Percentiles rank a stretch among this genome's conserved stretches.
phyloP scores from a whole-genome alignment of 2,888 invertebrate species.

The Ichneumon xanthorius region DNA sequence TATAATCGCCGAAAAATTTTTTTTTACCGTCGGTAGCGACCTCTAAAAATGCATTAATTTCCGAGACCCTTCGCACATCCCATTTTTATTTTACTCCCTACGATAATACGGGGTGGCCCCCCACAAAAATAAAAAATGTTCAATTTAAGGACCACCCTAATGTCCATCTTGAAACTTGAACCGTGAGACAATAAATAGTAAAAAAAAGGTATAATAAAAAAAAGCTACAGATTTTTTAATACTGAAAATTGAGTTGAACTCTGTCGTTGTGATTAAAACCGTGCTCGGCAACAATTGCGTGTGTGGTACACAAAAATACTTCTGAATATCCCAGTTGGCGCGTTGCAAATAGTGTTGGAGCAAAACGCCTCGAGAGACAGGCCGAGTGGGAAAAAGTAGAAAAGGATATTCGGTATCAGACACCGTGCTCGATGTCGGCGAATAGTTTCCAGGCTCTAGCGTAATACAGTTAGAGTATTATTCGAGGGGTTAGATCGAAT shows the following conservation, averaged over 20 bases:
- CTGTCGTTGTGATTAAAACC: constrained; percentile 1
- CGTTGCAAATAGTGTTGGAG: neutral
- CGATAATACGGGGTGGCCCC: too few species aligned
- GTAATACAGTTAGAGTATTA: constrained; percentile 55
- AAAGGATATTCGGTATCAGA: constrained; percentile 58
- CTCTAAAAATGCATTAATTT: too few species aligned
- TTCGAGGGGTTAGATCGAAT: constrained; percentile 48
- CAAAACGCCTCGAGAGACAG: constrained; percentile 34
- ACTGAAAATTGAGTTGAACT: neutral
- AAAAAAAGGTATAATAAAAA: neutral
- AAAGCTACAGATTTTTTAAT: neutral
- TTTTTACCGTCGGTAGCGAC: too few species aligned
- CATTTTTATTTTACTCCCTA: too few species aligned
- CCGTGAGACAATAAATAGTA: neutral
- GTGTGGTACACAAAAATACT: constrained; percentile 19
- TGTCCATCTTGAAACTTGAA: too few species aligned
- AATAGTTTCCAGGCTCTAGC: constrained; percentile 50
- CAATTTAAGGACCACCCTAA: too few species aligned
- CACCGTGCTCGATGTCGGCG: constrained; percentile 18
- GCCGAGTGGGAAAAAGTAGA: constrained; percentile 42
- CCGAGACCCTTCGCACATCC: too few species aligned
- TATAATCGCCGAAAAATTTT: too few species aligned
- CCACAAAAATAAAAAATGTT: too few species aligned
- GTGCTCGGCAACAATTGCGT: constrained; percentile 28
- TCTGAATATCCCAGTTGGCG: neutral